Evolutionary conservation across 2,797 vertebrate genomes (phyloP), one percentile per base, ranked within the genome.

Genomic region (Hypotaenidia philippensis): DNA sequence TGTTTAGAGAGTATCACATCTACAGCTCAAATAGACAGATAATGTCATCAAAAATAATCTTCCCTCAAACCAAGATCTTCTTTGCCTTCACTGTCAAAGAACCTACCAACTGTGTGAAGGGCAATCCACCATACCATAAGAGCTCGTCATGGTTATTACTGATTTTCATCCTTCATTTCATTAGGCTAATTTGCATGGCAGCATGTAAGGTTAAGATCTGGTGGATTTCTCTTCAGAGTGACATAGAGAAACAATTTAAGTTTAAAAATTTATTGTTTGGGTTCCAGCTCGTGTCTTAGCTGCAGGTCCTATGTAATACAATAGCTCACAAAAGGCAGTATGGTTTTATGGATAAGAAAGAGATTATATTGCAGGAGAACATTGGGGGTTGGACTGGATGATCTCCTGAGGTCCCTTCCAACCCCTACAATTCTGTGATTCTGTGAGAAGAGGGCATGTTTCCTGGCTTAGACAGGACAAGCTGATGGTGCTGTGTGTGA

Each of bases 1-100:
- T 70, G 74, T 89, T 95, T 91, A 70, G 85, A 49, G 13, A 65
- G 13, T 82, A 76, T 90, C 86, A 79, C 80, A 94, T 44, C 40
- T 87, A 79, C 59, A 70, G 74, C 52, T 93, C 70, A 53, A 77
- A 79, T 64, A 82, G 69, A 36, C 59, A 57, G 66, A 84, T 74
- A 88, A 86, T 70, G 52, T 19, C 47, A 69, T 71, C 44, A 77
- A 49, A 96, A 96, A 64, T 49, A 70, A 74, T 59, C n/a, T 87
- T 83, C 40, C 31, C 44, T 87, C 66, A 84, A 65, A 83, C n/a
- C n/a, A 21, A 91, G 50, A 80, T 70, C 17, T 80, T 52, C 13
- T 63, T 85, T 10, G 8, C 9, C 16, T 56, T 83, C n/a, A 17
- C 10, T 2, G 2, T 34, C 29, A 78, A 15, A 89, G 83, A 49